Base-by-base conservation (phyloP, 2,113 vertebrate genomes). In the Columba janthina region DNA sequence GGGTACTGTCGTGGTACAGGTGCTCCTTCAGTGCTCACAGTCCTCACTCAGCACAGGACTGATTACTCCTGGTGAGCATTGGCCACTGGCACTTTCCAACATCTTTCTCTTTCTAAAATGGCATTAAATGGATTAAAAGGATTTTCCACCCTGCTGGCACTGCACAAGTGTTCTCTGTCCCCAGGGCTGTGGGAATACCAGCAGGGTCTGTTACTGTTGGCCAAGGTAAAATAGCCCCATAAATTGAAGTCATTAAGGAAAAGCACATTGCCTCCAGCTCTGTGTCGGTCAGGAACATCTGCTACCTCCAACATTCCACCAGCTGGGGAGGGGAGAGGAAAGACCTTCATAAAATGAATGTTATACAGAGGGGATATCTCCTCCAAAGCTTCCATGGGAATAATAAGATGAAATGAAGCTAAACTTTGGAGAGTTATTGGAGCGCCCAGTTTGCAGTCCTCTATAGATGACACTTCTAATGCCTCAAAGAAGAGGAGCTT, bases 401-500 rank as follows among this genome's bases (percentile, higher is more conserved):
- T 51, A 81, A 54, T 14, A 86, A 65, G 21, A 66, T 42, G 18
- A 90, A 93, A 89, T 65, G 61, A 88, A 70, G 34, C n/a, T 61
- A 67, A 80, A 62, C 46, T 82, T 60, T 38, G 34, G 46, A 61
- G 50, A 87, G 40, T 61, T 81, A 86, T 34, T 72, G 73, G 46
- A 87, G 4, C 31, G 26, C 40, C 26, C 58, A 60, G 5, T 44
- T 71, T 25, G 3, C 54, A 81, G n/a, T 76, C 44, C 60, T 90
- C 60, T 57, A 56, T 72, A 78, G 36, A 94, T 31, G 44, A 81
- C 44, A 69, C 60, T 81, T 92, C 92, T 92, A 87, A 85, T 87
- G 66, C 66, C 71, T 95, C 65, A 64, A 44, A 90, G 38, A 93
- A 69, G 50, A 83, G n/a, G n/a, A 75, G 46, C n/a, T 94, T 82